These are phyloP conservation scores for Saccostrea cuccullata DNA, from an alignment of 1,140 invertebrate species.

Conservation along the genomic window DNA sequence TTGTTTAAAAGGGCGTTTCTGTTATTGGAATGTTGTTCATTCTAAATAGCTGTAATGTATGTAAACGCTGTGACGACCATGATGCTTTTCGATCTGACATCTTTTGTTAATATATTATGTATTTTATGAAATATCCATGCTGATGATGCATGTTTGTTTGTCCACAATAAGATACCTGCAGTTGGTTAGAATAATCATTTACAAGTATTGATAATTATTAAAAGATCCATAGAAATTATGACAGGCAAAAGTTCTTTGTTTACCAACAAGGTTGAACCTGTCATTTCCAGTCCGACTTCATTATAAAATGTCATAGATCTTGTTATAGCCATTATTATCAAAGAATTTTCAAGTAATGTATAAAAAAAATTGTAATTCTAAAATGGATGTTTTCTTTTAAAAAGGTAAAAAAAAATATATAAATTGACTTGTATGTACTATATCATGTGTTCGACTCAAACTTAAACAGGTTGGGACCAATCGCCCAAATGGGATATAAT, in stretches of 20 bases:
- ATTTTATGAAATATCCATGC: not conserved
- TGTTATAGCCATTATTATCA: not conserved
- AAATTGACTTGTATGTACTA: too few species aligned
- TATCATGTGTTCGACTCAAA: too few species aligned
- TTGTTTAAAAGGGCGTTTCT: not conserved
- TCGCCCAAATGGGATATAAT: too few species aligned
- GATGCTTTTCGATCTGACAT: conserved; percentile 36
- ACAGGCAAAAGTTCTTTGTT: not conserved
- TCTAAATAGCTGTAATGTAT: not conserved
- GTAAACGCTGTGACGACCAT: conserved; percentile 17
- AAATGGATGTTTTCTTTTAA: too few species aligned
- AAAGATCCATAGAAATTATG: not conserved
- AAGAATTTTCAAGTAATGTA: too few species aligned
- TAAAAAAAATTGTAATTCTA: too few species aligned
- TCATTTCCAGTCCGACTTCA: not conserved
- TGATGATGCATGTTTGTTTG: not conserved
- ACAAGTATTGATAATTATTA: not conserved
- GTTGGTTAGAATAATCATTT: not conserved
- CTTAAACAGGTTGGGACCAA: too few species aligned
- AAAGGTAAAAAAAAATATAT: too few species aligned
- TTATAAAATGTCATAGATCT: too few species aligned
- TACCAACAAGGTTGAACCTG: conserved; percentile 23
- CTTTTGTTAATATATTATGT: not conserved
- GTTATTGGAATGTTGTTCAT: not conserved
- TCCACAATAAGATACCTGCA: not conserved